A percentile compares a stretch with the other conserved stretches of the same genome.
phyloP scores from a whole-genome alignment of 2,113 vertebrate genomes.

The Lonchura striata region DNA sequence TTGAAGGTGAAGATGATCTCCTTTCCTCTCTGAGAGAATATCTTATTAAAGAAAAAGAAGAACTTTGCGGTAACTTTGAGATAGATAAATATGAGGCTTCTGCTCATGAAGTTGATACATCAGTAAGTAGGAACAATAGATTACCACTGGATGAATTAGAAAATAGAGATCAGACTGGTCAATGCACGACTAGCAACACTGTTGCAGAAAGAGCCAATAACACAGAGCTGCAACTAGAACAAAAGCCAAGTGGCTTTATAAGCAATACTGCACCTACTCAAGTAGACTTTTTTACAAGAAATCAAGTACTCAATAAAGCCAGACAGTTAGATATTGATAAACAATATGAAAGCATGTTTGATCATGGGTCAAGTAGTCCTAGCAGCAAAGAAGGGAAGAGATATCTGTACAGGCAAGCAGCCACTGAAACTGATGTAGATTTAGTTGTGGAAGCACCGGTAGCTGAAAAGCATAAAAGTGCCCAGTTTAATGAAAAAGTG shows the following conservation, averaged over 20 bases:
- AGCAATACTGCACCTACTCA: conserved; percentile 65
- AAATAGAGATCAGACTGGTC: conserved; percentile 65
- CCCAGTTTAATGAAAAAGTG: conserved; percentile 70
- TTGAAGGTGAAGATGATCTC: conserved; percentile 86
- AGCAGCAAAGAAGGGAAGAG: conserved; percentile 73
- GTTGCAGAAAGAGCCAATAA: conserved; percentile 64
- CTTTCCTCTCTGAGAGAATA: conserved; percentile 91
- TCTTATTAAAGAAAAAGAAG: conserved; percentile 87
- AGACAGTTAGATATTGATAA: conserved; percentile 68
- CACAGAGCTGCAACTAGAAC: conserved; percentile 67
- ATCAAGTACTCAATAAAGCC: conserved; percentile 61
- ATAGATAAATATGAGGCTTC: conserved; percentile 72
- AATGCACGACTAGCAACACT: conserved; percentile 52
- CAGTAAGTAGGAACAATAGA: conserved; percentile 68
- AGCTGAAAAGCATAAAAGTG: conserved; percentile 68
- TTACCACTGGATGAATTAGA: conserved; percentile 73
- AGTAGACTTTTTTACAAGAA: conserved; percentile 69
- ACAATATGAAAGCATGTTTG: conserved; percentile 22
- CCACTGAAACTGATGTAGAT: conserved; percentile 75
- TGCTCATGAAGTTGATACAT: conserved; percentile 66
- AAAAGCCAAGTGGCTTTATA: conserved; percentile 70
- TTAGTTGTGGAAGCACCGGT: conserved; percentile 61
- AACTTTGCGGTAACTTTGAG: conserved; percentile 73
- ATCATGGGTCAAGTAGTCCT: conserved; percentile 62
- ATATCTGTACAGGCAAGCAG: conserved; percentile 76